Conservation (phyloP, 2,797 vertebrate species). For the Delichon dasypus region DNA sequence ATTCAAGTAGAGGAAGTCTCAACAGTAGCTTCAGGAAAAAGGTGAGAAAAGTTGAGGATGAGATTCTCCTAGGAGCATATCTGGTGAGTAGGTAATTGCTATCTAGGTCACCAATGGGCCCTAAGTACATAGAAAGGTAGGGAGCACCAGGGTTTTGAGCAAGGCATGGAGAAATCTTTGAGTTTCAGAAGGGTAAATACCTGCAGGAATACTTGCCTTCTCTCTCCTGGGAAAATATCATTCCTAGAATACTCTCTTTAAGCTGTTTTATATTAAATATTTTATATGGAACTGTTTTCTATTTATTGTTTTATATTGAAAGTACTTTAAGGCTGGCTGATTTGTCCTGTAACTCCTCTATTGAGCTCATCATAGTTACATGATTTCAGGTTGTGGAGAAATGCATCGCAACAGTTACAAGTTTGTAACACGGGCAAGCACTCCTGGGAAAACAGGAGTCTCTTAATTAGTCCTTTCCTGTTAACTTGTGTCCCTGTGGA, state of each 20-base stretch:
- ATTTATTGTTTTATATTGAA: neutral
- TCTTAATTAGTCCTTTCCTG: neutral
- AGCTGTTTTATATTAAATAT: neutral
- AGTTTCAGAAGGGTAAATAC: neutral
- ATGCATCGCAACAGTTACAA: neutral
- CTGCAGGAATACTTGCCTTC: neutral
- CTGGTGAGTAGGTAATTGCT: neutral
- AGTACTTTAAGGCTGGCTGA: neutral
- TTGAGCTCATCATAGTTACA: neutral
- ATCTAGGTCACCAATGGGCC: neutral
- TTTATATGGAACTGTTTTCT: neutral
- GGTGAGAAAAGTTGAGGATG: conserved; percentile 65
- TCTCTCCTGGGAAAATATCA: neutral
- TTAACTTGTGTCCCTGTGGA: neutral
- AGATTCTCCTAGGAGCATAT: neutral
- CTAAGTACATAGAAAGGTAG: neutral
- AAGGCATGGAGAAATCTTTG: neutral
- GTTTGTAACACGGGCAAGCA: neutral
- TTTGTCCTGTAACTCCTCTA: neutral
- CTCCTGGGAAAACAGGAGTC: neutral
- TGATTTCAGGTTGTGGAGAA: neutral
- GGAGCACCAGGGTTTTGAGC: neutral
- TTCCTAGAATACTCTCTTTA: neutral
- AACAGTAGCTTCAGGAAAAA: conserved; percentile 65
- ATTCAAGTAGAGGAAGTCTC: conserved; percentile 76